Evolutionary conservation across 2,113 vertebrate genomes (phyloP), one percentile per base, ranked within the genome.

Genomic region (Bambusicola thoracicus): DNA sequence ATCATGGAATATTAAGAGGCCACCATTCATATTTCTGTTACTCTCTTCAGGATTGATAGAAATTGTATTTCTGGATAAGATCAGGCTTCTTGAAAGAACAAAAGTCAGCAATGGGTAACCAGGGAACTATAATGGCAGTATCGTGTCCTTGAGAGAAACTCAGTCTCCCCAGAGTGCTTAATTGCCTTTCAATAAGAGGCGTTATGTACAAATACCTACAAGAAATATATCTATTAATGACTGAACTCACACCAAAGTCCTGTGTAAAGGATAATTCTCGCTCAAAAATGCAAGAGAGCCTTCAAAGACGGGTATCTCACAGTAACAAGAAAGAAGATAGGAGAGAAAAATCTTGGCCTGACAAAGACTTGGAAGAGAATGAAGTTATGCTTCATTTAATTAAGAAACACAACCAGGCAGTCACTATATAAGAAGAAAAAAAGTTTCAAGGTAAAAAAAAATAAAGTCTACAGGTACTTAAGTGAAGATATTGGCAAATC

Each of bases 31-130:
- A 67, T 67, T 70, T 83, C 75, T 46, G 59, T n/a, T 32, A 83
- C 59, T 68, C 68, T 88, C 85, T 59, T 44, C 56, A 94, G 87
- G 85, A 63, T 6, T 88, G 38, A 63, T 63, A 87, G 87, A 81
- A 91, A 49, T 6, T 46, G 3, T 74, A 22, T 41, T 85, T 90
- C 49, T 67, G 68, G 41, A 6, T 66, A 73, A 80, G 82, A 61
- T 61, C 25, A 63, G 29, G 51, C 21, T 21, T 25, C 29, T 38
- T 80, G 29, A 85, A 74, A 85, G 49, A 83, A 32, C 27, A 22
- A 36, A 81, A 48, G 30, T 67, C 63, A 56, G 22, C 9, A 18
- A 29, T 14, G 10, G 36, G 46, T 70, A 55, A 55, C 29, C 30
- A 41, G 11, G 27, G 70, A 73, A 73, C 36, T 10, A 56, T 27